These are phyloP conservation scores for Ahaetulla prasina DNA, from an alignment of 2,113 vertebrate species.

Conservation along the genomic window DNA sequence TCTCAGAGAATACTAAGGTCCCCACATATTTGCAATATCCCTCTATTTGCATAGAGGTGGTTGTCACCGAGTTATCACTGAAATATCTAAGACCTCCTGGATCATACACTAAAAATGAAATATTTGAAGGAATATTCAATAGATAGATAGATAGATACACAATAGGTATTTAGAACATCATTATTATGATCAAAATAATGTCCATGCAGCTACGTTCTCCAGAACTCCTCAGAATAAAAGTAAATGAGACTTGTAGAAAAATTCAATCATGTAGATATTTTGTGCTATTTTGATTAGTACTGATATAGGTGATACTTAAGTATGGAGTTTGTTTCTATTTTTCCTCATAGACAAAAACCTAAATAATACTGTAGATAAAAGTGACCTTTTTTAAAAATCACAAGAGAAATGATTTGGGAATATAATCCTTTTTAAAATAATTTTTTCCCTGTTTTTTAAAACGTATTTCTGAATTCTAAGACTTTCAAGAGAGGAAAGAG, in stretches of 20 bases:
- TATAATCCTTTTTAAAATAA: not conserved
- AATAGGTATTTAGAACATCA: not conserved
- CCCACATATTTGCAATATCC: not conserved
- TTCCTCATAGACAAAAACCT: not conserved
- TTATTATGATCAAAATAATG: not conserved
- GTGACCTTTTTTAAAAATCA: slow-evolving; percentile 2
- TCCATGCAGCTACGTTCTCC: not conserved
- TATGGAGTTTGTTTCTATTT: not conserved
- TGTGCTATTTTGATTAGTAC: not conserved
- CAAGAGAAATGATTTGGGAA: not conserved
- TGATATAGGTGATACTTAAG: not conserved
- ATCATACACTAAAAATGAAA: not conserved
- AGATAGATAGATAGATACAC: not conserved
- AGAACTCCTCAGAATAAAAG: not conserved
- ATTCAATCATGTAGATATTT: not conserved
- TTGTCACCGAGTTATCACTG: not conserved
- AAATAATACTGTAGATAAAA: not conserved
- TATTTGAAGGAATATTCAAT: not conserved
- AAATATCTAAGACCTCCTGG: no score
- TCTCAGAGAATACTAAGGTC: no score
- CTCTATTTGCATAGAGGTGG: not conserved
- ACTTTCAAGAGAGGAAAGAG: not conserved
- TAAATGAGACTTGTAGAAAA: not conserved
- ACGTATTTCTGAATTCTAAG: not conserved
- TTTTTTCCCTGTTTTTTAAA: not conserved